Conservation (phyloP, 2,888 invertebrate species). For the Gymnocheta viridis region DNA sequence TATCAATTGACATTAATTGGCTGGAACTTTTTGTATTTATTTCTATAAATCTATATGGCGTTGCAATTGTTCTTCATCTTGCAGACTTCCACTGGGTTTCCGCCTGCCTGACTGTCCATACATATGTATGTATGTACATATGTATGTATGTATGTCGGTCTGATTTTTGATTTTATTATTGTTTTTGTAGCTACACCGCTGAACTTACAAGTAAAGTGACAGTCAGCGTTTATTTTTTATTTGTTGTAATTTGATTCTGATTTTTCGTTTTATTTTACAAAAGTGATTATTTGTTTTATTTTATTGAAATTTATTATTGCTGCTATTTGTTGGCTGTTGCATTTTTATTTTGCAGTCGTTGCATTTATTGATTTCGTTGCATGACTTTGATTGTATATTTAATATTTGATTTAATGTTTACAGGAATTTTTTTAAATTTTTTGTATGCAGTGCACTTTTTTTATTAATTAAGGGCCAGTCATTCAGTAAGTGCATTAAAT, state of each 20-base stretch:
- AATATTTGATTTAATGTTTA: conserved; percentile 50
- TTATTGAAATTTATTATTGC: conserved; percentile 26
- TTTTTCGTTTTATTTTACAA: conserved; percentile 20
- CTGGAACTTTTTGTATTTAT: conserved; percentile 39
- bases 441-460: not conserved
- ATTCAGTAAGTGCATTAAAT: not conserved
- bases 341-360: conserved; percentile 6
- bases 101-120: conserved; percentile 7
- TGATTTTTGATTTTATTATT: not conserved
- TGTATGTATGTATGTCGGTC: not conserved
- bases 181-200: not conserved
- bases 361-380: conserved; percentile 32
- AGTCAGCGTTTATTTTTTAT: conserved; percentile 5
- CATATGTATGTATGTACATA: not conserved
- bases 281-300: conserved; percentile 1
- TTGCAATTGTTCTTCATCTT: conserved; percentile 6
- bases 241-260: conserved; percentile 49
- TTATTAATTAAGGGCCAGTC: not conserved
- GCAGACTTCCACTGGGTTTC: not conserved
- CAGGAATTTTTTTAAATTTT: conserved; percentile 2
- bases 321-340: not conserved
- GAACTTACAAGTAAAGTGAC: not conserved
- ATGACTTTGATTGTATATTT: conserved; percentile 47
- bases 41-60: not conserved
- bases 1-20: conserved; percentile 71